Base-by-base conservation (phyloP, 2,113 vertebrate genomes). In the Rhipidura dahli region DNA sequence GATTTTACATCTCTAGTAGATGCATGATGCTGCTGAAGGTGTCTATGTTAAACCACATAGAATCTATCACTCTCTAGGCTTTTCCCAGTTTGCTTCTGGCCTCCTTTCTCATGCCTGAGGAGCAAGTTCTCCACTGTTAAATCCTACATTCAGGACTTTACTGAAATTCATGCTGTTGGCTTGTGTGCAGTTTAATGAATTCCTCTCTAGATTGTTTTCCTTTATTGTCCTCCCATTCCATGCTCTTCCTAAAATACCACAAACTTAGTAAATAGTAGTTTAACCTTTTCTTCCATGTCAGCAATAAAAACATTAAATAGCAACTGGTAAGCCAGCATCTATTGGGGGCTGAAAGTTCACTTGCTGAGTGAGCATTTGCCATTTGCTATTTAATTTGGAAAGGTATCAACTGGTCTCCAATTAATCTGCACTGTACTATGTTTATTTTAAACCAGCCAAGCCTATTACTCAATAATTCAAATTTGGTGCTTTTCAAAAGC, bases 371-470 rank as follows among this genome's bases (percentile, higher is more conserved):
- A 65, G 56, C 26, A 37, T 35, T 47, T 76, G 37, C 63, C 23
- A 35, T 84, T 82, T 65, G 40, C 44, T 91, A 6, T 87, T 85
- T 82, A 13, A 85, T 81, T 93, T 78, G 39, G 87, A 87, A 83
- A 86, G 82, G 8, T 63, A 56, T 82, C 78, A 84, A 19, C 39
- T 68, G 63, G 7, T 72, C 53, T 85, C 22, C 49, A 86, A 42
- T 79, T 85, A 40, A n/a, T 76, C 40, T 91, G 24, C 14, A 30
- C 56, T 76, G 39, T 31, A 30, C 7, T 61, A 20, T 78, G 49
- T 42, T 93, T 93, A 57, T 93, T 92, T 95, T 83, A 94, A 93
- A 90, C 37, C 61, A 83, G 61, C 60, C 35, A 44, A 76, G 10
- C 65, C 61, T 57, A 85, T 90, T 85, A 49, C 39, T 94, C 63